Evolutionary conservation across 2,888 invertebrate genomes (phyloP).

Genomic region (Pilophorus perplexus): DNA sequence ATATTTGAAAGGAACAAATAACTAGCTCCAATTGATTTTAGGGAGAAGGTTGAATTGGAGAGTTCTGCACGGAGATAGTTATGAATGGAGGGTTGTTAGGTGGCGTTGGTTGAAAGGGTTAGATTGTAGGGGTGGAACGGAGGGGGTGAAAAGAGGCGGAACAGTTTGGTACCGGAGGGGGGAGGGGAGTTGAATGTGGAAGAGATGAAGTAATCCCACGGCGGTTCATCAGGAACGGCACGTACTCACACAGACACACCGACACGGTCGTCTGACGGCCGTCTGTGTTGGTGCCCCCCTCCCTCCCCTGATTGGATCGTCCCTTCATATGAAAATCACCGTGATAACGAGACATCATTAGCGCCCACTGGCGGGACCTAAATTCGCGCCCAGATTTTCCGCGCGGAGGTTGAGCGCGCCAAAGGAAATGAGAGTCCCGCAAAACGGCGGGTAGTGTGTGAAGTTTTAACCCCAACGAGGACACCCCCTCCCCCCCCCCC

Average conservation of each 20-base stretch:
- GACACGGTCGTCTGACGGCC: conserved; percentile 6
- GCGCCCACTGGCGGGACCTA: conserved; percentile 36
- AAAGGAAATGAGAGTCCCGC: conserved; percentile 35
- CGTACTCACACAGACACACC: conserved; percentile 26
- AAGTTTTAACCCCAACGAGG: neutral
- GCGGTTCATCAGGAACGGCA: conserved; percentile 39
- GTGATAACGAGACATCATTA: conserved; percentile 40
- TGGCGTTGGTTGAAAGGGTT: conserved; percentile 36
- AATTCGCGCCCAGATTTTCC: conserved; percentile 20
- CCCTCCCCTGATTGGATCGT: conserved; percentile 31
- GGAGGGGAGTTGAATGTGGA: conserved; percentile 32
- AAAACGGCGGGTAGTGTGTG: neutral
- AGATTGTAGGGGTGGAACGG: conserved; percentile 6
- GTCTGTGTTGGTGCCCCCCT: neutral
- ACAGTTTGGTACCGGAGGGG: conserved; percentile 1
- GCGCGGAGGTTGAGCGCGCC: conserved; percentile 14
- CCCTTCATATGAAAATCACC: conserved; percentile 41
- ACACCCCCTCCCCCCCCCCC: no score
- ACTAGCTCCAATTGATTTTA: conserved; percentile 38
- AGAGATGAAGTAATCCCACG: conserved; percentile 41
- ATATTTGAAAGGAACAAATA: conserved; percentile 40
- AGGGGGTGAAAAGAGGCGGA: conserved; percentile 18
- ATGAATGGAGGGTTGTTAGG: conserved; percentile 43
- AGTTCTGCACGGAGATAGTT: conserved; percentile 37
- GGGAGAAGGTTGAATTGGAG: conserved; percentile 38